Evolutionary conservation across 2,113 vertebrate genomes (phyloP), one percentile per base, ranked within the genome.

Genomic region (Indicator maculatus): DNA sequence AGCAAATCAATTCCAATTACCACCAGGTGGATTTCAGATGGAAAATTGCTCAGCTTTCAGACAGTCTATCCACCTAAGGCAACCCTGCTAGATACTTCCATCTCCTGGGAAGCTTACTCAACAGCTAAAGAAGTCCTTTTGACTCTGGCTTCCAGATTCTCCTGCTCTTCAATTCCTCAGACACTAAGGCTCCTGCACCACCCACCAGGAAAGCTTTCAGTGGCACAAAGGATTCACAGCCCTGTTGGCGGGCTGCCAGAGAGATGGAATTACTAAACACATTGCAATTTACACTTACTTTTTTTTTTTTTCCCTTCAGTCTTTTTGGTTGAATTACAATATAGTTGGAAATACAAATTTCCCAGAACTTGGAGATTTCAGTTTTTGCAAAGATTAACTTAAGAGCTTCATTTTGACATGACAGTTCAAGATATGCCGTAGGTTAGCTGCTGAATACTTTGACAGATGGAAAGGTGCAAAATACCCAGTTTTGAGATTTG

Each of bases 21-120:
- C n/a, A 76, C 58, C 70, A 82, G 66, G 73, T 84, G 86, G 65
- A 84, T 61, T 90, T 95, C 77, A 92, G 81, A 75, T 92, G 77
- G 83, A 94, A 86, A 65, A 36, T 60, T 89, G 17, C 70, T 89
- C 63, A 88, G 31, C 17, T 85, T 73, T 82, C 52, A 86, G 53
- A 53, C 72, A 74, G 36, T 2, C 1, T 47, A 56, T 71, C 60
- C 19, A 41, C 60, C 47, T 70, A 77, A 71, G 69, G 24, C 58
- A 83, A 11, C 11, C 18, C 52, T 93, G 64, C n/a, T 59, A 95
- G 85, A 88, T 80, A 44, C 27, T 81, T 41, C 33, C 53, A 52
- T 63, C 89, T 64, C 73, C 53, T 88, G 55, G 64, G 72, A 80
- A 86, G 53, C 23, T 38, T 74, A 17, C 36, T 10, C 83, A 86